These are phyloP conservation scores for Sinotaia quadrata DNA, from an alignment of 2,888 invertebrate species.

Conservation along the genomic window DNA sequence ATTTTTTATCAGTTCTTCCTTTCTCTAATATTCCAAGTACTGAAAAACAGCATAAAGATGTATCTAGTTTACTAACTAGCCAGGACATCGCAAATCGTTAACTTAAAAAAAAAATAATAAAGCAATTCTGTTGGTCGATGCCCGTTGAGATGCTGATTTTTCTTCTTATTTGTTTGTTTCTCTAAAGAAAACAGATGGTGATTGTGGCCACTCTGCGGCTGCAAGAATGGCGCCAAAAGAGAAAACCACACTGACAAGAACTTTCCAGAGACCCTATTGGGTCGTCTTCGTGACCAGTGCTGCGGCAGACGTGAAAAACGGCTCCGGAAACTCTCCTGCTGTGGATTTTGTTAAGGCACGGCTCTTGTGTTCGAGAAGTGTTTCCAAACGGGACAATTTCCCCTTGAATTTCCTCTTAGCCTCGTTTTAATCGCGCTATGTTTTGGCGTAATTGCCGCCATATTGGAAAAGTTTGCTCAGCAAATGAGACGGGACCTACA, in stretches of 20 bases:
- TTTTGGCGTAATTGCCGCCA: slow-evolving; percentile 29
- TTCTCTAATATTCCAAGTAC: too few species aligned
- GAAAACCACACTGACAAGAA: background rate
- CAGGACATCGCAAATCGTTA: too few species aligned
- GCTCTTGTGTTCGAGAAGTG: slow-evolving; percentile 8
- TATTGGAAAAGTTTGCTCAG: slow-evolving; percentile 28
- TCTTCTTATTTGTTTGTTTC: background rate
- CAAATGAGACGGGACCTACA: slow-evolving; percentile 20
- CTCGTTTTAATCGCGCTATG: slow-evolving; percentile 29
- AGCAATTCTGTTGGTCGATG: too few species aligned
- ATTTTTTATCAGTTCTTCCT: too few species aligned
- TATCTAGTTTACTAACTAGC: too few species aligned
- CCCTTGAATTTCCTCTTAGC: slow-evolving; percentile 27
- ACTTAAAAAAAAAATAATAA: too few species aligned
- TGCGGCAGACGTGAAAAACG: background rate
- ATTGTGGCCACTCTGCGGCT: slow-evolving; percentile 1
- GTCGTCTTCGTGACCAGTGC: slow-evolving; percentile 3
- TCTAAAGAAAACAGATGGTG: slow-evolving; percentile 2
- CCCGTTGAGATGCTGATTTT: too few species aligned
- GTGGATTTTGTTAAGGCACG: slow-evolving; percentile 8
- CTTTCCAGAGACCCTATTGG: background rate
- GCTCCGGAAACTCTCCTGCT: slow-evolving; percentile 21
- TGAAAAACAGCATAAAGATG: too few species aligned
- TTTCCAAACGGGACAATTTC: slow-evolving; percentile 25
- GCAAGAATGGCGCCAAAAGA: background rate